Conservation (phyloP, 2,113 vertebrate genomes). For the Formicarius rufipectus region DNA sequence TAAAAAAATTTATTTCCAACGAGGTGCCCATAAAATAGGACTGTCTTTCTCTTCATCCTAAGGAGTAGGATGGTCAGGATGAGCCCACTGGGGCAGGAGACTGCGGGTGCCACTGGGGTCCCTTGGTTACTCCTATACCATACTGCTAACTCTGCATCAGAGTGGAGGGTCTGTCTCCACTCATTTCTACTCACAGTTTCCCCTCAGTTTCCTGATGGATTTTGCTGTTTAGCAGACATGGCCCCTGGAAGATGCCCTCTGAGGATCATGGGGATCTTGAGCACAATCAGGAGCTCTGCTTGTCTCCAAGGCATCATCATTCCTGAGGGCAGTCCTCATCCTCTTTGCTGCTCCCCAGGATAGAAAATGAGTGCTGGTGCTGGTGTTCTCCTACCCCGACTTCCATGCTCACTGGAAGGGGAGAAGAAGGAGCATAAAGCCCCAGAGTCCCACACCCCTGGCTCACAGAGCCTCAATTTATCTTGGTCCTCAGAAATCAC, state of each 20-base stretch:
- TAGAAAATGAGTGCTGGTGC: neutral
- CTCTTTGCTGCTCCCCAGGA: neutral
- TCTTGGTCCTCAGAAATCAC: neutral
- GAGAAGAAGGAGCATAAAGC: neutral
- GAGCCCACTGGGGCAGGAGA: neutral
- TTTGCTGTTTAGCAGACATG: neutral
- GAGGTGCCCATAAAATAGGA: neutral
- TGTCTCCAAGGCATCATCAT: neutral
- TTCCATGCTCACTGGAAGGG: neutral
- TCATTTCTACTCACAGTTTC: neutral
- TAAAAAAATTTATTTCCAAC: neutral
- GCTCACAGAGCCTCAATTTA: neutral
- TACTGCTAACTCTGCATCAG: neutral
- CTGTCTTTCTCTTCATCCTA: neutral
- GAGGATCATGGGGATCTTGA: neutral
- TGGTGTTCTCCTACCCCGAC: rapidly evolving
- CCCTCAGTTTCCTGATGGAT: neutral
- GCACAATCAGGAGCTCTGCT: rapidly evolving
- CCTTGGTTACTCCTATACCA: neutral
- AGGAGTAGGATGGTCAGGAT: neutral
- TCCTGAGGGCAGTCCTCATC: neutral
- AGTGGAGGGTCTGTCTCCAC: neutral
- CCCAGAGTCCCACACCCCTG: neutral
- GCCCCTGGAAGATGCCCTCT: neutral
- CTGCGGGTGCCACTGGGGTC: rapidly evolving